These are phyloP conservation scores for Aphidius ervi DNA, from an alignment of 1,140 invertebrate species.

Conservation along the genomic window DNA sequence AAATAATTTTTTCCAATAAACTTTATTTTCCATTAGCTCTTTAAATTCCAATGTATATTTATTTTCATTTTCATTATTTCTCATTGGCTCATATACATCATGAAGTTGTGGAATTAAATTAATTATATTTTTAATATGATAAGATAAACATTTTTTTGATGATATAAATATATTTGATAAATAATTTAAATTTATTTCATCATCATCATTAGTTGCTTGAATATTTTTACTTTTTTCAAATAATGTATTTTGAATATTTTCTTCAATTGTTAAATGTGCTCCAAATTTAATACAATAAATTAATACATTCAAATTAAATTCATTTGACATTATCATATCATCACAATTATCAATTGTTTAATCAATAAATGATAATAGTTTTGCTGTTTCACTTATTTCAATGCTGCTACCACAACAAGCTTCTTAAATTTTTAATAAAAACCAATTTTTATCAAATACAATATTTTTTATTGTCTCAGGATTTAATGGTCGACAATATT, in stretches of 20 bases:
- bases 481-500: conserved; percentile 55
- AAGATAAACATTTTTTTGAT: conserved; percentile 54
- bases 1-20: conserved; percentile 55
- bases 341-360: conserved; percentile 56
- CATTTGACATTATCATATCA: conserved; percentile 55
- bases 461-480: conserved; percentile 49
- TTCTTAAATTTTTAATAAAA: conserved; percentile 52
- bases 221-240: conserved; percentile 12
- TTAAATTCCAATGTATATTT: conserved; percentile 55
- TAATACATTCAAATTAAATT: conserved; percentile 59
- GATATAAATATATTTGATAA: conserved; percentile 31
- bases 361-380: conserved; percentile 58
- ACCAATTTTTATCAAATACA: conserved; percentile 56
- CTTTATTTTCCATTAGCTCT: conserved; percentile 54
- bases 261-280: conserved; percentile 37
- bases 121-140: conserved; percentile 57
- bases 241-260: conserved; percentile 22
- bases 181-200: conserved; percentile 9
- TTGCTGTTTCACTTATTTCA: conserved; percentile 62
- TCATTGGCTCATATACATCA: conserved; percentile 48
- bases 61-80: conserved; percentile 33
- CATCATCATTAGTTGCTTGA: not conserved
- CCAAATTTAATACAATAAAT: conserved; percentile 61
- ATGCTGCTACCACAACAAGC: no score
- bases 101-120: conserved; percentile 58